Evolutionary conservation across 92 coral and sea anemone genomes (phyloP).

Genomic region (Paramuricea clavata): DNA sequence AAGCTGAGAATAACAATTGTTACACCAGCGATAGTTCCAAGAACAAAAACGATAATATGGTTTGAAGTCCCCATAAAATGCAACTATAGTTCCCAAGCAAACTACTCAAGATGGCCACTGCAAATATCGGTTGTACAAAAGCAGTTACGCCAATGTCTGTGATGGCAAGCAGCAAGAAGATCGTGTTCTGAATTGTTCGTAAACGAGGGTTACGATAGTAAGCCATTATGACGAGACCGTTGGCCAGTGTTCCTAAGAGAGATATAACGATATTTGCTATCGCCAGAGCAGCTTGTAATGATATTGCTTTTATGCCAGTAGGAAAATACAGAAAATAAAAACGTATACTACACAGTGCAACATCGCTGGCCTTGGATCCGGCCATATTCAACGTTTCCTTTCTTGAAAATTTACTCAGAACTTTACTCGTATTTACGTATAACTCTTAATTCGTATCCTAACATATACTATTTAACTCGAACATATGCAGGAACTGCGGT

Average conservation of each 20-base stretch:
- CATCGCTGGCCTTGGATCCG: too few relatives aligned
- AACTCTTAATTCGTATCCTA: too few relatives aligned
- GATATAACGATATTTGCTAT: background rate
- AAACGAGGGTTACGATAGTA: background rate
- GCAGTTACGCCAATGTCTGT: background rate
- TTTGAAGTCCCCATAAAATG: background rate
- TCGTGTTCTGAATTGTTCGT: background rate
- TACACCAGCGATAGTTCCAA: background rate
- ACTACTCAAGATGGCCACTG: too few relatives aligned
- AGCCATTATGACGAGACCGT: conserved; percentile 6
- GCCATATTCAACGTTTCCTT: too few relatives aligned
- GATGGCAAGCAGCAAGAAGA: conserved; percentile 1
- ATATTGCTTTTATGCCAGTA: background rate
- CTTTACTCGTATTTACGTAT: too few relatives aligned
- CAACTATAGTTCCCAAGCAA: background rate
- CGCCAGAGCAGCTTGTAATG: background rate
- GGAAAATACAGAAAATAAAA: background rate
- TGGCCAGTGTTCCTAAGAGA: conserved; percentile 3
- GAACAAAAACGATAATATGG: background rate
- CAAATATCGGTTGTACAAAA: background rate
- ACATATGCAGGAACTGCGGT: too few relatives aligned
- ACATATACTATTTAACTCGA: too few relatives aligned
- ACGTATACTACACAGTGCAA: too few relatives aligned
- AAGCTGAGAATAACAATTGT: background rate
- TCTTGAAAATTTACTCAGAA: too few relatives aligned